Percentiles rank a stretch among this genome's conserved stretches.
These are phyloP conservation scores for Amphimallon solstitiale DNA, from an alignment of 2,888 invertebrate species.

Conservation along the genomic window DNA sequence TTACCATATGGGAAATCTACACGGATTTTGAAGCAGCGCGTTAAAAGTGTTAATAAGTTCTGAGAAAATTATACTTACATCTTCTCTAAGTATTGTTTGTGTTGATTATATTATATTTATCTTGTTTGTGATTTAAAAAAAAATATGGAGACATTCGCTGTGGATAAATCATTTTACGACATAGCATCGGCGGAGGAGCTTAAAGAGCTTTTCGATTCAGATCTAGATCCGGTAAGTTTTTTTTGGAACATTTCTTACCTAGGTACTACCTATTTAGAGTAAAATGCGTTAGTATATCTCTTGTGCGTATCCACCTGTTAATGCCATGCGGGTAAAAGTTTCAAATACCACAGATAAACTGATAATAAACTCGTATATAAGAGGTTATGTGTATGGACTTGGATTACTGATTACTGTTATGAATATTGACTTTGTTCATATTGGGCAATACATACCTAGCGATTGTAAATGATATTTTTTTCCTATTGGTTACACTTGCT, in stretches of 20 bases:
- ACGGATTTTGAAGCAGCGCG: slow-evolving; percentile 4
- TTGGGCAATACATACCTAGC: no score
- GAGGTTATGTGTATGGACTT: not conserved
- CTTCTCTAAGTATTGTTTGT: slow-evolving; percentile 3
- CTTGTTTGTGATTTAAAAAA: no score
- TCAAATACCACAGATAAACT: no score
- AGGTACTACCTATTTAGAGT: no score
- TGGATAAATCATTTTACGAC: slow-evolving; percentile 69
- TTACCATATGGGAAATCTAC: slow-evolving; percentile 21
- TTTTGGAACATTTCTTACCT: not conserved
- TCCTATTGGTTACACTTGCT: no score
- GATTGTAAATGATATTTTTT: no score
- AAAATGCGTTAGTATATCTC: no score
- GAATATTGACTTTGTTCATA: no score
- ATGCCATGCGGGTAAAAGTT: not conserved
- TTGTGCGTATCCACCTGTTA: not conserved
- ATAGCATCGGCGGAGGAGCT: slow-evolving; percentile 74
- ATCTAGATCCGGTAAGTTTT: slow-evolving; percentile 82
- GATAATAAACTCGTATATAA: not conserved
- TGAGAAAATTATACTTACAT: not conserved
- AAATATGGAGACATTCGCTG: slow-evolving; percentile 73
- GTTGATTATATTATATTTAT: not conserved
- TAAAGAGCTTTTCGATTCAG: slow-evolving; percentile 84
- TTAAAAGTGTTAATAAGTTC: slow-evolving; percentile 21
- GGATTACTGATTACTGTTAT: no score